Evolutionary conservation across 1,140 invertebrate genomes (phyloP), one percentile per base, ranked within the genome.

Genomic region (Liolophura sinensis): DNA sequence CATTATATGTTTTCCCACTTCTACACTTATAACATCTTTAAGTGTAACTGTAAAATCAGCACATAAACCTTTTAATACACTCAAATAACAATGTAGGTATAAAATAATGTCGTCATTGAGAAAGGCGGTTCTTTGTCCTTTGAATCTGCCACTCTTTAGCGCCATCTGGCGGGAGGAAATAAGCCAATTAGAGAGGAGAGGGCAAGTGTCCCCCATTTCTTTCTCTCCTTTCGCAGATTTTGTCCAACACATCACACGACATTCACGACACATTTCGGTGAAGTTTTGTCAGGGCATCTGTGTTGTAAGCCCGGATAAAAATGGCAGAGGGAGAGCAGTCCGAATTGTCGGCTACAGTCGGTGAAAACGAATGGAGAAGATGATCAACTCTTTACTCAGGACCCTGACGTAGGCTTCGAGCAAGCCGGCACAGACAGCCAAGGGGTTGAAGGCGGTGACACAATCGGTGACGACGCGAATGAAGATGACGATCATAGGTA

Each of bases 401-500:
- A 61, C 24, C 22, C n/a, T 27, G 48, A 22, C n/a, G 46, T n/a
- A 15, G 24, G 22, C 12, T 49, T 61, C 22, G 59, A 60, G 25
- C 46, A 48, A 20, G 25, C 40, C 15, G 59, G 20, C 5, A 49
- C 60, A 31, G 47, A 40, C 24, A 46, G 31, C 31, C 31, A 59
- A 18, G 47, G 24, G n/a, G 27, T 59, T n/a, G 60, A 50, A 20
- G 60, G 46, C 20, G 60, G 47, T 18, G 60, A 61, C 20, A 47
- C 31, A 40, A 40, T 40, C 31, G 31, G 31, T 40, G 31, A 49
- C 20, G 46, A 61, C 24, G 40, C 22, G 18, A 61, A 49, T 61
- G 60, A 61, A n/a, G 60, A 61, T 27, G 60, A 61, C 48, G 60
- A 61, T 49, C 48, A 49, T 50, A 40, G 60, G 60, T 61, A 22